Evolutionary conservation across 1,140 invertebrate species (phyloP), one percentile per base, ranked within the genome.

Genomic region (Phymorhynchus buccinoides): DNA sequence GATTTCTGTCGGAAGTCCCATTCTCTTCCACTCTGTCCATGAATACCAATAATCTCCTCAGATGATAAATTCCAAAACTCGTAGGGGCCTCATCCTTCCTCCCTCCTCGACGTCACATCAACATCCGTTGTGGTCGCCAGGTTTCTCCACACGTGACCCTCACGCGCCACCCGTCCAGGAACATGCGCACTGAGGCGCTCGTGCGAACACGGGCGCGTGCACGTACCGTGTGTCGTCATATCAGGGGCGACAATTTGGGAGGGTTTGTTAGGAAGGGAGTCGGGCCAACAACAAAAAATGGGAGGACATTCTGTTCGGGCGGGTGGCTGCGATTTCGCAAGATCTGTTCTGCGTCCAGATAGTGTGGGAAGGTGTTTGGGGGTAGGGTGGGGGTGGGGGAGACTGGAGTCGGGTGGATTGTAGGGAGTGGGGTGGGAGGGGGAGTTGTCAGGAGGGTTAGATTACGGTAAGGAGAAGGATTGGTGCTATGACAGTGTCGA

Each of bases 21-120:
- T 78, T 37, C 77, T 32, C 22, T 78, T 75, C n/a, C 35, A 14
- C 48, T 27, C 27, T 78, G 77, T 78, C 77, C 77, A 78, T 78
- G 42, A 78, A 78, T 78, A 39, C 77, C 77, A 78, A 9, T 37
- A 6, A n/a, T 27, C 39, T 37, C 37, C 30, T 37, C 37, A 4
- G 9, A 37, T 78, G 77, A 52, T 52, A 52, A 52, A 52, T 52
- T 52, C 48, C 48, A 52, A 52, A 52, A 52, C 48, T 52, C 48
- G 48, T 9, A 18, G n/a, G n/a, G n/a, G n/a, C n/a, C n/a, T n/a
- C n/a, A n/a, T n/a, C n/a, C n/a, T n/a, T n/a, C n/a, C n/a, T 18
- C 48, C 48, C 48, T 52, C 48, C 22, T 18, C 12, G 48, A 52
- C 48, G 48, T 52, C 48, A 52, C 48, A n/a, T 18, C 48, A 18